Conservation (phyloP, 1,140 invertebrate species). For the Mylabris phalerata region DNA sequence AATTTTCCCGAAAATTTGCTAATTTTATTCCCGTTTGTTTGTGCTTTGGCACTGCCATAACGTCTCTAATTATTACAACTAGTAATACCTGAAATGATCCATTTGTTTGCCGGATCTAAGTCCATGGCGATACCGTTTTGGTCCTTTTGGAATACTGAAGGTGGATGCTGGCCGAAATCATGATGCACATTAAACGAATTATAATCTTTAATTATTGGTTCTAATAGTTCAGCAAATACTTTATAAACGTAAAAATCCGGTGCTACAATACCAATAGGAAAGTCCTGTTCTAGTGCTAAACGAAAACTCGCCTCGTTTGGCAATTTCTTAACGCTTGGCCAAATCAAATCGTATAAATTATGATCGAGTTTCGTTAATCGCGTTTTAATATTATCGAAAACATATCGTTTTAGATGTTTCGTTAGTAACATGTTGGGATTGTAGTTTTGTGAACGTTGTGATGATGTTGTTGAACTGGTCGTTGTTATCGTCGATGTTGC, state of each 20-base stretch:
- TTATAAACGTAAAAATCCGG: conserved; percentile 78
- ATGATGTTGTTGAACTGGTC: conserved; percentile 32
- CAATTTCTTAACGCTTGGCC: conserved; percentile 69
- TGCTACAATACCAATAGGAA: conserved; percentile 62
- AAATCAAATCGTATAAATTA: conserved; percentile 72
- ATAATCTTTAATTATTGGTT: conserved; percentile 71
- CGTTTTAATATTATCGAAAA: conserved; percentile 63
- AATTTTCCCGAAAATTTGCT: too few species aligned
- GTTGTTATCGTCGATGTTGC: conserved; percentile 27
- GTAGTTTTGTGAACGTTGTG: conserved; percentile 47
- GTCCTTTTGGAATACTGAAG: conserved; percentile 43
- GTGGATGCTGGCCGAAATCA: conserved; percentile 55
- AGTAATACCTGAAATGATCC: conserved; percentile 6
- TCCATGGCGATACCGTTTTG: conserved; percentile 50
- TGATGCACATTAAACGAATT: conserved; percentile 60
- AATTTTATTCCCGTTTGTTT: too few species aligned
- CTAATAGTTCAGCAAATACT: conserved; percentile 69
- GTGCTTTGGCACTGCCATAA: too few species aligned
- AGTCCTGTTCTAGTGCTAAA: conserved; percentile 54
- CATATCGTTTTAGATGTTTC: conserved; percentile 56
- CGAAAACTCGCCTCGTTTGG: conserved; percentile 46
- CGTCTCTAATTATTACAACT: too few species aligned
- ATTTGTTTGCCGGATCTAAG: conserved; percentile 53
- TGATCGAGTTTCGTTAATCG: conserved; percentile 68
- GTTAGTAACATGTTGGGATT: conserved; percentile 45